Evolutionary conservation across 2,888 invertebrate species (phyloP), one percentile per base, ranked within the genome.

Genomic region (Autographa pulchrina): DNA sequence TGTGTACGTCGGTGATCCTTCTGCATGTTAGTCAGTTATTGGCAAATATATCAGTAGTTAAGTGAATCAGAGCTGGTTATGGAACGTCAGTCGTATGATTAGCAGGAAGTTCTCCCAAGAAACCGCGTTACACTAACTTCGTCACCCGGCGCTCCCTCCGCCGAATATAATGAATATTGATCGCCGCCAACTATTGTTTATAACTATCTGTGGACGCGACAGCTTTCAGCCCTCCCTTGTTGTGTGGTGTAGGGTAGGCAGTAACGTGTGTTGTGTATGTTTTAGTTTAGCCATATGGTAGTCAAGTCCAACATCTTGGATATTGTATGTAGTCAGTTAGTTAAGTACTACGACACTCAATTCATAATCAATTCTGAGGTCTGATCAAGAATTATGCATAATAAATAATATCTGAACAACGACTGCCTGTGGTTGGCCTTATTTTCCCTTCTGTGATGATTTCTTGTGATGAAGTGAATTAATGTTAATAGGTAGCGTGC

Each of bases 41-140:
- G 65, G 32, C 20, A 13, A 67, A 62, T 54, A 72, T 72, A 56
- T 68, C 43, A 77, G 72, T 81, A 71, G 67, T 65, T 72, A 35
- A 81, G 73, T 68, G 70, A 79, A 69, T 66, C 68, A 64, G 59
- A 63, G 70, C 70, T 66, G 70, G 60, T 70, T 74, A 73, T 70
- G 68, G 35, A 66, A 60, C 62, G 75, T 68, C 72, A 69, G 72
- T 75, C 63, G 75, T 68, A 48, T 62, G 67, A 72, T 74, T 64
- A 82, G 70, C 68, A 74, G 18, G 63, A 74, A 82, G 67, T 82
- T 79, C 72, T 66, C 60, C 61, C 61, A 70, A 74, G 65, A 85
- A 86, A 87, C 76, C 78, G 71, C 74, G 82, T 87, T 88, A 85
- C 79, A 85, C 78, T 74, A 90, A 90, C 87, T 90, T 89, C 78